A percentile compares a stretch with the other conserved stretches of the same genome.
Evolutionary conservation across 2,113 vertebrate species (phyloP).

Genomic region (Cercocebus atys): DNA sequence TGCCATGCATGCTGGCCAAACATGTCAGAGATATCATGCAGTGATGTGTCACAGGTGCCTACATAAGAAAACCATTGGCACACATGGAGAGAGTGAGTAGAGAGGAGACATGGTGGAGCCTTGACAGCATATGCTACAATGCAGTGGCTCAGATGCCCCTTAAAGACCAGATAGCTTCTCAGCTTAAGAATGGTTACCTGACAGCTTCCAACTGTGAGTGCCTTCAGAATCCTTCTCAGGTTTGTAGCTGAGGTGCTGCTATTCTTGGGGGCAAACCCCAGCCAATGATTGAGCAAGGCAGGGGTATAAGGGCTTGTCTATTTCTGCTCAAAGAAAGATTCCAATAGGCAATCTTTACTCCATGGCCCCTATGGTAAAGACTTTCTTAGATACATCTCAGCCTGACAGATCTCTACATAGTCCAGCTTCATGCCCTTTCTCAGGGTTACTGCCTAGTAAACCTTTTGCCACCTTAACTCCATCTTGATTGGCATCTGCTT

Average conservation of each 20-base stretch:
- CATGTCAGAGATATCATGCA: neutral
- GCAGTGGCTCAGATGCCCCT: no score
- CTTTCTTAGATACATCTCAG: neutral
- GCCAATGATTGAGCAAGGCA: neutral
- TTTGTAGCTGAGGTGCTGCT: neutral
- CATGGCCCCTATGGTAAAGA: neutral
- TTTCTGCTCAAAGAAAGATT: neutral
- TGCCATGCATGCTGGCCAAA: neutral
- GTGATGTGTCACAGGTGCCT: neutral
- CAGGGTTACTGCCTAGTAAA: neutral
- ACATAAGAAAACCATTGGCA: neutral
- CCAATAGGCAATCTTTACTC: neutral
- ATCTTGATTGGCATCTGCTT: neutral
- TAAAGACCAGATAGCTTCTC: neutral
- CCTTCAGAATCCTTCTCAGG: neutral
- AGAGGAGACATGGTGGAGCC: rapidly evolving
- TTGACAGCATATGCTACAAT: neutral
- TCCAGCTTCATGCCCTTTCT: neutral
- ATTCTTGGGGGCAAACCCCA: neutral
- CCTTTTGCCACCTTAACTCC: neutral
- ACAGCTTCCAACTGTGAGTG: neutral
- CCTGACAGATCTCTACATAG: neutral
- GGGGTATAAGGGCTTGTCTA: neutral
- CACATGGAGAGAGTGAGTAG: no score
- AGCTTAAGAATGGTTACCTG: neutral